Conservation (phyloP, 2,113 vertebrate species). For the Erinaceus europaeus region DNA sequence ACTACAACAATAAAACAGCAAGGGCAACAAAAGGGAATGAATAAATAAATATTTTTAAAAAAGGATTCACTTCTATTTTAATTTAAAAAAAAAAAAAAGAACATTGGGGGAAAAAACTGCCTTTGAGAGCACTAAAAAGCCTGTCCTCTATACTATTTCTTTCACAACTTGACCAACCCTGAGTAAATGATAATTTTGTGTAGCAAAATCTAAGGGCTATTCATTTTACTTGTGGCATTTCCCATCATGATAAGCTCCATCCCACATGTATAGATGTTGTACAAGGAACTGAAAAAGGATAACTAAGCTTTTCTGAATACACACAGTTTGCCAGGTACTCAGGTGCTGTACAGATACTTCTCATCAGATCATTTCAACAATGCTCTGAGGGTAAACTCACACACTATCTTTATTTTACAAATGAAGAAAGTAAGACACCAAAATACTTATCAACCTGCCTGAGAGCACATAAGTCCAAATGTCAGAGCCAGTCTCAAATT, state of each 20-base stretch:
- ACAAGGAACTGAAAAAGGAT: neutral
- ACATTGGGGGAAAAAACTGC: neutral
- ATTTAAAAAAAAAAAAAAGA: too few species aligned
- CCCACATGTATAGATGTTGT: neutral
- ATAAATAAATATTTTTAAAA: too few species aligned
- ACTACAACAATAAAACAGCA: too few species aligned
- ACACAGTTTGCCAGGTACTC: neutral
- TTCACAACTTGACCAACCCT: neutral
- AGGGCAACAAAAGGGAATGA: too few species aligned
- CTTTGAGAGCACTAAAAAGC: neutral
- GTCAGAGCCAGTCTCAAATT: neutral
- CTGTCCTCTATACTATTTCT: neutral
- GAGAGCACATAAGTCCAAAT: neutral
- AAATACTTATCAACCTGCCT: neutral
- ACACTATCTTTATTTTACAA: neutral
- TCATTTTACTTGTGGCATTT: neutral
- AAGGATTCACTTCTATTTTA: too few species aligned
- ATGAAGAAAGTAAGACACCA: neutral
- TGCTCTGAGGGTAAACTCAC: neutral
- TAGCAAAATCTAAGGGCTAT: neutral
- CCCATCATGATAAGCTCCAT: neutral
- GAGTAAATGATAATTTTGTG: conserved; percentile 8
- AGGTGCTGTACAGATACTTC: neutral
- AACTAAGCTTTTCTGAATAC: neutral
- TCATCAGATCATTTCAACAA: neutral